Base-by-base conservation (phyloP, 2,888 invertebrate genomes). In the Chelonus formosanus region DNA sequence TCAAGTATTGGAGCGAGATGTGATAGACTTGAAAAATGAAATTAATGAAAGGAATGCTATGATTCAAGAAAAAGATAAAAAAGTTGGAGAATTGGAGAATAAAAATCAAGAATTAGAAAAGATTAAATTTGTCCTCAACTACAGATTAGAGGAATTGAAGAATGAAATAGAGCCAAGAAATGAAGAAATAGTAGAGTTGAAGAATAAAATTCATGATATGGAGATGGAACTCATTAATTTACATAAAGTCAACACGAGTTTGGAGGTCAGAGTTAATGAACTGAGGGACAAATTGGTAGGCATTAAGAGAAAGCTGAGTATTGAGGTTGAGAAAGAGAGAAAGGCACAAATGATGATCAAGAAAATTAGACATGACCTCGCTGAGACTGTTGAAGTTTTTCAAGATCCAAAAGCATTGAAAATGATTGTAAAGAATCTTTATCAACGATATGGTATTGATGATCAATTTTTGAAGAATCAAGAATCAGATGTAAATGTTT, bases 41-140 rank as follows among this genome's bases (percentile, higher is more conserved):
- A 92, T 96, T 63, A 85, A 88, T 3, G 95, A 96, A 81, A 88
- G 95, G 69, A 95, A 96, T 78, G 87, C 88, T 34, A 92, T 92
- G 0, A 94, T 96, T 67, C 91, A 92, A 75, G 92, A 93, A 58
- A 95, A 95, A 84, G 96, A 96, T 82, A 92, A 91, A 76, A 87
- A 91, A 70, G 94, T 96, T 72, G 91, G 90, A 75, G 94, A 95
- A 73, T 83, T 96, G 66, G 92, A 94, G 80, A 90, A 91, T 71
- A 93, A 91, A 79, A 96, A 94, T 78, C 91, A 92, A 78, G 96
- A 96, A 79, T 84, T 97, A 70, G 95, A 97, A 80, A 97, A 96
- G 82, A 94, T 93, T 82, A 95, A 94, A 80, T 95, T 94, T 82
- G 94, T 96, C 1, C 85, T 96, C 43, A 93, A 94, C 78, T 94